Base-by-base conservation (phyloP, 2,888 invertebrate species). In the Habrosyne pyritoides region DNA sequence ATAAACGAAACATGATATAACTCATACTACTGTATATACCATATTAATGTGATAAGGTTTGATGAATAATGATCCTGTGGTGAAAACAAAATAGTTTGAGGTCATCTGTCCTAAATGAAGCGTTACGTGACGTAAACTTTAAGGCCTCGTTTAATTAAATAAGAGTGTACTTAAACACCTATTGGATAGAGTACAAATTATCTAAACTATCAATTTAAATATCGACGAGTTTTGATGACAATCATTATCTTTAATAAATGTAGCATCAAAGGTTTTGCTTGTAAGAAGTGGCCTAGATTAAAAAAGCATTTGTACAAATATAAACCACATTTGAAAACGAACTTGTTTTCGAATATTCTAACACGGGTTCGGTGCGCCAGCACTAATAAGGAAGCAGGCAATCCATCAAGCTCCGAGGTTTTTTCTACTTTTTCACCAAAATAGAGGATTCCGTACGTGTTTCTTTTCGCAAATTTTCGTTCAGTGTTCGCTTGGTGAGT, bases 401-500 rank as follows among this genome's bases (percentile, higher is more conserved):
- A 82, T 82, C 83, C 79, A 82, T 82, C 83, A 82, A 79, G 67
- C 61, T 61, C 64, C 54, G 68, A 59, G 69, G 66, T 71, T 79
- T 73, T 77, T 76, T 67, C 67, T 64, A 65, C 61, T 67, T 70
- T 69, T 63, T 53, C 66, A 54, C 68, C 73, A 67, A 77, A 76
- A 75, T 52, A 47, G 66, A 59, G 64, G 67, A 73, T 74, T 74
- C 73, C 63, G 60, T 65, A 73, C 69, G 71, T 77, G 77, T 73
- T 77, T 66, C 67, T 70, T 73, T 69, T 67, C 51, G 61, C 56
- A 66, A 64, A 66, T 68, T 61, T 63, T 58, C 67, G 62, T 67
- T 49, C 56, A 56, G 56, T 58, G 46, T 57, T 59, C 12, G 18
- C 42, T 42, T 62, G 64, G 63, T 54, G 56, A 59, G 66, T 69